These are phyloP conservation scores for Cephus runcator DNA, from an alignment of 2,888 invertebrate genomes.

Conservation along the genomic window DNA sequence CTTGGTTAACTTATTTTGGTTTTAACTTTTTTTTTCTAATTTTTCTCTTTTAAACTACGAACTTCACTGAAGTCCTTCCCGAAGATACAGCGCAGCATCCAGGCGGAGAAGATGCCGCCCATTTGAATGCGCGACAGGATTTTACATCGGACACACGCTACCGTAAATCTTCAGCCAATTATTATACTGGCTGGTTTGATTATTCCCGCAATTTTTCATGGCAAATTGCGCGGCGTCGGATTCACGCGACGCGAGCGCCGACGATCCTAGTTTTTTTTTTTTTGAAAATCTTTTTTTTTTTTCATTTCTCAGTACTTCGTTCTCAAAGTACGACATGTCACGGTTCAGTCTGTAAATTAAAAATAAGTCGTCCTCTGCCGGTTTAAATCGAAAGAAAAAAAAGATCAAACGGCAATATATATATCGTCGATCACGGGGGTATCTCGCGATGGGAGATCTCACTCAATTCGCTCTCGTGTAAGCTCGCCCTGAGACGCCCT, in stretches of 20 bases:
- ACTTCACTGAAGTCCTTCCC: background rate
- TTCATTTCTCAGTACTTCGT: background rate
- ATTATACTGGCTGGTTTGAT: background rate
- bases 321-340: background rate
- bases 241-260: background rate
- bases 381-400: background rate
- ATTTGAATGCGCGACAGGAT: background rate
- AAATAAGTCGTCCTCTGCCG: background rate
- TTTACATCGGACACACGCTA: background rate
- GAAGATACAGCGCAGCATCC: background rate
- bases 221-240: background rate
- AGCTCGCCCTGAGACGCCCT: background rate
- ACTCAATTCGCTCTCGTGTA: background rate
- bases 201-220: background rate
- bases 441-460: background rate
- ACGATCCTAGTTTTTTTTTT: background rate
- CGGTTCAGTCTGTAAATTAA: background rate
- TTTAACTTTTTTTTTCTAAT: background rate
- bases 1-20: background rate
- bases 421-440: background rate
- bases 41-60: background rate
- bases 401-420: background rate
- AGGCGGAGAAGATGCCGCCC: background rate
- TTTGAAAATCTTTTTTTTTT: background rate
- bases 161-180: background rate